These are phyloP conservation scores for cattle (Bos taurus) DNA, from an alignment of 2,113 vertebrate genomes.

Conservation along the genomic window ARS-UCD2.0 NC_037333.1:110104501-110105000, in stretches of 20 bases:
- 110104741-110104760: background rate
- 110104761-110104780: background rate
- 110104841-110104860: background rate
- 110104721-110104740: slow-evolving; percentile 2
- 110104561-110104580: slow-evolving; percentile 17
- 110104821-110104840: background rate
- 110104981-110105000: background rate
- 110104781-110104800: background rate
- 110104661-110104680: background rate
- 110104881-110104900: background rate
- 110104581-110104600: slow-evolving; percentile 14
- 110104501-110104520: slow-evolving; percentile 48
- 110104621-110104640: slow-evolving; percentile 29
- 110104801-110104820: background rate
- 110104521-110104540: slow-evolving; percentile 62
- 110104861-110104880: background rate
- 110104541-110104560: slow-evolving; percentile 61
- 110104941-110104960: background rate
- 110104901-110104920: background rate
- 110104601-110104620: slow-evolving; percentile 28
- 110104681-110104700: slow-evolving; percentile 13
- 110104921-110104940: background rate
- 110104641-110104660: slow-evolving; percentile 12
- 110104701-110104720: background rate
- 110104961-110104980: background rate